A percentile compares a stretch with the other conserved stretches of the same genome.
phyloP scores from a whole-genome alignment of 2,797 vertebrate genomes.

The Champsocephalus esox region DNA sequence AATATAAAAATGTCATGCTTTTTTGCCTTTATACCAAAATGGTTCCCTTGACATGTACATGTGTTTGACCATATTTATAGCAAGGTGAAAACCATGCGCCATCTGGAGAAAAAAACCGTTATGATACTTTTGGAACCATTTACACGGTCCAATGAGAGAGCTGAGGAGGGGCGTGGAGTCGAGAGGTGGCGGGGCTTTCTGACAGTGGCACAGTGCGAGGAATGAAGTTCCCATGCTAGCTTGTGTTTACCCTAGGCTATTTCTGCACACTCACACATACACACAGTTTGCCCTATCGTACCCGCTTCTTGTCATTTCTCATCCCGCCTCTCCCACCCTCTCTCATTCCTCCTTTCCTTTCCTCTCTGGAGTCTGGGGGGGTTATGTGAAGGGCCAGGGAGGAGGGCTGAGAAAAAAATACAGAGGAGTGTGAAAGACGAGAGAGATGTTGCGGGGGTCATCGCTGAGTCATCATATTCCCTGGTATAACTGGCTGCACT shows the following conservation, averaged over 20 bases:
- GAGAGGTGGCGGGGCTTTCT: slow-evolving; percentile 38
- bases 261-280: slow-evolving; percentile 87
- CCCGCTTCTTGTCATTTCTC: slow-evolving; percentile 87
- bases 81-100: neutral
- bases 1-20: too few relatives aligned
- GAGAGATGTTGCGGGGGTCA: slow-evolving; percentile 73
- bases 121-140: neutral
- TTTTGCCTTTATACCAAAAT: neutral
- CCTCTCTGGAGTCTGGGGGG: slow-evolving; percentile 88
- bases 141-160: neutral
- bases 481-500: slow-evolving; percentile 85
- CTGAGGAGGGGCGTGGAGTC: neutral
- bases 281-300: slow-evolving; percentile 83
- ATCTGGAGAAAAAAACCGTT: neutral
- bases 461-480: slow-evolving; percentile 83
- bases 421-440: slow-evolving; percentile 76
- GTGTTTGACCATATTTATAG: neutral
- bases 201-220: slow-evolving; percentile 75
- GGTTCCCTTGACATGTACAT: neutral
- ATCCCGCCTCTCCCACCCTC: slow-evolving; percentile 63
- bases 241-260: slow-evolving; percentile 91
- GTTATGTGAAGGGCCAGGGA: slow-evolving; percentile 94
- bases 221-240: slow-evolving; percentile 91
- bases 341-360: slow-evolving; percentile 78
- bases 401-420: slow-evolving; percentile 78